Evolutionary conservation across 2,888 invertebrate genomes (phyloP).

Genomic region (Ectemnius lituratus): DNA sequence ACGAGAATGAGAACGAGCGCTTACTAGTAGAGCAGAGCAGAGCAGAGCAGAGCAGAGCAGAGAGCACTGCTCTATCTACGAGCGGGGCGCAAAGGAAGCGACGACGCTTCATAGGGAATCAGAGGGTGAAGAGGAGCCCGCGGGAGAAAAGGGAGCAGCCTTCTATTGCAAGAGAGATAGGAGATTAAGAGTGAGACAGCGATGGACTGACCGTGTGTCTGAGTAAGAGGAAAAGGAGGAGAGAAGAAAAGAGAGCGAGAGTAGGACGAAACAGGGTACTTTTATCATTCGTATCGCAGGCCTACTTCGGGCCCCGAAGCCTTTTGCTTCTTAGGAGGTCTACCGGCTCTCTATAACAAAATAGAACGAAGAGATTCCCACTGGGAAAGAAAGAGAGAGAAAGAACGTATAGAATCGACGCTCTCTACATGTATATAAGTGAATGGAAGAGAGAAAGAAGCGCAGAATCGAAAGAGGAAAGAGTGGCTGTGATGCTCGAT

Average conservation of each 20-base stretch:
- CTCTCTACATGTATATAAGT: not conserved
- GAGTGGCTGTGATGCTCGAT: constrained; percentile 13
- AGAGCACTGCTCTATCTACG: not conserved
- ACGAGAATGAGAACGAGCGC: too few relatives aligned
- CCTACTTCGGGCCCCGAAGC: constrained; percentile 56
- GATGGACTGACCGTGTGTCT: not conserved
- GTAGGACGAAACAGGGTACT: constrained; percentile 37
- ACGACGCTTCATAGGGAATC: constrained; percentile 24
- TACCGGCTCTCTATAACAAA: constrained; percentile 62
- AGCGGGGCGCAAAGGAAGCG: constrained; percentile 21
- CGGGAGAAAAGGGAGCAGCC: not conserved
- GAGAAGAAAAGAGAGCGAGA: constrained; percentile 10
- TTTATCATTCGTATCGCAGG: constrained; percentile 64
- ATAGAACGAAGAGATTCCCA: not conserved
- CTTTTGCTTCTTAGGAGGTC: constrained; percentile 62
- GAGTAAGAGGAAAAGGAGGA: constrained; percentile 23
- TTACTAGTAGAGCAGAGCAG: too few relatives aligned
- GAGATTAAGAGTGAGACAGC: constrained; percentile 10
- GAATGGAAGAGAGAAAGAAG: constrained; percentile 22
- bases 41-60: constrained; percentile 9
- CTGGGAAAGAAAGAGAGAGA: not conserved
- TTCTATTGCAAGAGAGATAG: not conserved
- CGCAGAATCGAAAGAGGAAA: constrained; percentile 9
- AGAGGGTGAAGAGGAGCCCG: constrained; percentile 11
- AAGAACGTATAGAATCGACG: constrained; percentile 15